Evolutionary conservation across 2,888 invertebrate species (phyloP), one percentile per base, ranked within the genome.

Genomic region (Alloscopus bannaensis): DNA sequence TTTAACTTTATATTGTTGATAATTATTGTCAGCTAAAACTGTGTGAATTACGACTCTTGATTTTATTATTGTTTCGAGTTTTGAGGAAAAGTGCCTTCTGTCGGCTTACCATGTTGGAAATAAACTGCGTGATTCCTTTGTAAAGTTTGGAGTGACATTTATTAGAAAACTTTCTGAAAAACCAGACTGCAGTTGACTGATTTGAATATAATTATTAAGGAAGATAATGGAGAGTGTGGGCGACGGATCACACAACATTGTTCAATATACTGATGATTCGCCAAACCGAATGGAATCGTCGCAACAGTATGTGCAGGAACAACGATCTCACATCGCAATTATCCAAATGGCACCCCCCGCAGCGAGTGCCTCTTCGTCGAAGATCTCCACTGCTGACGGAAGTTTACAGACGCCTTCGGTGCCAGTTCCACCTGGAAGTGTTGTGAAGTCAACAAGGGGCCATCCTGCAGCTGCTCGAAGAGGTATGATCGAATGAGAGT

Each of bases 331-430:
- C 0, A 73, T 73, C 6, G 62, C 79, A 0, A 79, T 79, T 6
- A 79, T 79, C 29, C 79, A 71, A 45, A 79, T 72, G 79, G 79
- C 79, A n/a, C 79, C 79, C 1, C 79, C 79, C 0, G 70, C 57
- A 0, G 45, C 36, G 22, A 18, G 22, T 2, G 8, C 13, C 50
- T 52, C 47, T 13, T 18, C 50, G 3, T 18, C 50, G 3, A 66
- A 29, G 16, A 3, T 18, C 22, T 6, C 8, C 50, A 50, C 2
- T 50, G 11, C 47, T 4, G n/a, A 18, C 22, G 20, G n/a, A 3
- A 50, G 18, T 20, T 50, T n/a, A n/a, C 36, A 13, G 13, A 36
- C 6, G 8, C 36, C 36, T 8, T 13, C 36, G 13, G n/a, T 18
- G n/a, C 8, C 6, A 47, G 50, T 18, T 18, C n/a, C 18, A 6